Percentiles rank a stretch among this genome's conserved stretches.
Evolutionary conservation across 1,140 invertebrate genomes (phyloP).

Genomic region (Ceratoteleas bidentatus): DNA sequence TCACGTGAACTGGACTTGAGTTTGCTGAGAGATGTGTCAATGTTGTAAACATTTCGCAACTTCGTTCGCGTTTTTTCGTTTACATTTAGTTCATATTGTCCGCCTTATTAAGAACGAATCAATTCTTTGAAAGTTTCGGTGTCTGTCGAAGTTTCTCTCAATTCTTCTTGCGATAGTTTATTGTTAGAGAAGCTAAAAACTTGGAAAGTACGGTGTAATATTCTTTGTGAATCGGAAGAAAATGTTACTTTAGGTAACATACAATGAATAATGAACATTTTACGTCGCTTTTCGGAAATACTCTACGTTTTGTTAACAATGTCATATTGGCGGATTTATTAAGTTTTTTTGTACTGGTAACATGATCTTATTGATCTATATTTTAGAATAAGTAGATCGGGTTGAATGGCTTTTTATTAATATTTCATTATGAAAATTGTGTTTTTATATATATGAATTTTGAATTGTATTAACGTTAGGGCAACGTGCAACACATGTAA

Average conservation of each 20-base stretch:
- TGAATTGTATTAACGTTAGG: no score
- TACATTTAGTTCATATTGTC: conserved; percentile 6
- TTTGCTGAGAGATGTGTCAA: not conserved
- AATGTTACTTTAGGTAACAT: conserved; percentile 14
- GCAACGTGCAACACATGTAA: no score
- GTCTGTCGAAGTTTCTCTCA: conserved; percentile 23
- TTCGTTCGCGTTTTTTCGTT: conserved; percentile 7
- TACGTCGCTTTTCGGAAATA: conserved; percentile 6
- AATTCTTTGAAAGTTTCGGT: conserved; percentile 15
- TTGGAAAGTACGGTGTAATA: conserved; percentile 29
- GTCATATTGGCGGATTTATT: not conserved
- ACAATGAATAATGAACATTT: conserved; percentile 32
- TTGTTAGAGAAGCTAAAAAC: conserved; percentile 27
- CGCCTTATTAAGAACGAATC: conserved; percentile 23
- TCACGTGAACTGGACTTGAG: no score
- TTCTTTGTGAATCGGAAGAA: conserved; percentile 25
- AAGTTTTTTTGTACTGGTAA: not conserved
- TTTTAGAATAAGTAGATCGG: no score
- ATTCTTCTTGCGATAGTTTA: conserved; percentile 33
- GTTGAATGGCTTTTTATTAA: no score
- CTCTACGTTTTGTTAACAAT: not conserved
- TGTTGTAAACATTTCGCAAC: not conserved
- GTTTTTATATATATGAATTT: no score
- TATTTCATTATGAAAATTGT: no score
- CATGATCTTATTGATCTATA: not conserved